Evolutionary conservation across 2,888 invertebrate genomes (phyloP).

Genomic region (Sylvicola cinctus): DNA sequence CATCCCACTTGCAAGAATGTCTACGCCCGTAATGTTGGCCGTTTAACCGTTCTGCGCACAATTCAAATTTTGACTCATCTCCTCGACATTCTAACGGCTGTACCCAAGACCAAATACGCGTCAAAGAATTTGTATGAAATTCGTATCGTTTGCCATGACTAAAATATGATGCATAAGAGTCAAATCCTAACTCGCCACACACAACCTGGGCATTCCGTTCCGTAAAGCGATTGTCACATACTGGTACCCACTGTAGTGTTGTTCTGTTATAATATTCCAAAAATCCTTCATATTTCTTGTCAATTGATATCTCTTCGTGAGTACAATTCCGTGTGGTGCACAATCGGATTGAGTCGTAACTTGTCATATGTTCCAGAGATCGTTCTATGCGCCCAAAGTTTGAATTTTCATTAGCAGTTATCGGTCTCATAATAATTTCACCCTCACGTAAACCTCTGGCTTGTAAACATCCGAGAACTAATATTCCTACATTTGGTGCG

Average conservation of each 20-base stretch:
- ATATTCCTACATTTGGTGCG: conserved; percentile 83
- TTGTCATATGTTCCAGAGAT: conserved; percentile 32
- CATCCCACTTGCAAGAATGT: conserved; percentile 76
- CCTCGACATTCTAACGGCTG: conserved; percentile 75
- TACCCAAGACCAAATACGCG: conserved; percentile 85
- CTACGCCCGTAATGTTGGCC: conserved; percentile 73
- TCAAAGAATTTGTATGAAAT: conserved; percentile 70
- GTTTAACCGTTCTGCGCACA: conserved; percentile 74
- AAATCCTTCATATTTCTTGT: conserved; percentile 56
- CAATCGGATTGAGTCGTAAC: conserved; percentile 46
- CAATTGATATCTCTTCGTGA: conserved; percentile 29
- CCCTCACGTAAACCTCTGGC: conserved; percentile 57
- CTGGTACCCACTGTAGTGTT: conserved; percentile 88
- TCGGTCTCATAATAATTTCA: conserved; percentile 54
- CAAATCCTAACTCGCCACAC: conserved; percentile 79
- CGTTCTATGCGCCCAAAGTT: conserved; percentile 19
- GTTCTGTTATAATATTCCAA: conserved; percentile 89
- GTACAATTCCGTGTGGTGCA: conserved; percentile 58
- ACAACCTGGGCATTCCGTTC: conserved; percentile 94
- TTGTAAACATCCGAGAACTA: conserved; percentile 75
- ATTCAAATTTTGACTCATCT: conserved; percentile 51
- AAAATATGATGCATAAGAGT: conserved; percentile 74
- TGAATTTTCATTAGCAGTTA: not conserved
- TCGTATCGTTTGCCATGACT: conserved; percentile 70
- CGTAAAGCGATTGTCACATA: conserved; percentile 89